Percentiles rank a stretch among this genome's conserved stretches.
Conservation (phyloP, 1,140 invertebrate genomes). For the Drosophila tani region DNA sequence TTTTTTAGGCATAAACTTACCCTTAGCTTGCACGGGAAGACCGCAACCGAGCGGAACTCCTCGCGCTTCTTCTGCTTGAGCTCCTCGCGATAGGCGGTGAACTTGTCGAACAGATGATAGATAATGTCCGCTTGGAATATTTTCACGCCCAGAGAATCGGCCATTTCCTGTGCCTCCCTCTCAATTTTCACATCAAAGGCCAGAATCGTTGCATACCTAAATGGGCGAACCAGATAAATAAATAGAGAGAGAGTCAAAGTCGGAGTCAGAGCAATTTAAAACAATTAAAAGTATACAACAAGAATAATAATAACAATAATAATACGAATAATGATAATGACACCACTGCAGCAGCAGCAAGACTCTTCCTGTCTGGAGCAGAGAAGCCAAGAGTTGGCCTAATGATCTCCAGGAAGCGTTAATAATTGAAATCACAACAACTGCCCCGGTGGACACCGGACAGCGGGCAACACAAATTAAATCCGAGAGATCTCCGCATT, state of each 20-base stretch:
- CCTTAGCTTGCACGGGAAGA: slow-evolving; percentile 99
- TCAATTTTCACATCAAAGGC: slow-evolving; percentile 99
- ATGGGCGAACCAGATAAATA: slow-evolving; percentile 19
- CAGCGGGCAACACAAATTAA: slow-evolving; percentile 19
- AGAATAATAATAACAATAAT: slow-evolving; percentile 61
- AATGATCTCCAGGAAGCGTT: slow-evolving; percentile 76
- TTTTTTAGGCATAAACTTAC: slow-evolving; percentile 85
- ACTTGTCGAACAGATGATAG: slow-evolving; percentile 99
- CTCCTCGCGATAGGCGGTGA: slow-evolving; percentile 97
- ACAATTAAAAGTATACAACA: slow-evolving; percentile 65
- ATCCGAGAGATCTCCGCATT: slow-evolving; percentile 9
- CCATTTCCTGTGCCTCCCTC: slow-evolving; percentile 98
- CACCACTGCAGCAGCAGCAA: slow-evolving; percentile 36
- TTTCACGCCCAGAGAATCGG: slow-evolving; percentile 96
- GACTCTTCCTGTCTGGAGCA: slow-evolving; percentile 41
- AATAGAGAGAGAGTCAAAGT: not conserved
- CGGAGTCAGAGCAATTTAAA: slow-evolving; percentile 35
- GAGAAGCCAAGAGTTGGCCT: slow-evolving; percentile 34
- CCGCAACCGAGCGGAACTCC: slow-evolving; percentile 97
- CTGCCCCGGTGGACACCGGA: slow-evolving; percentile 4
- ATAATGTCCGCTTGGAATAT: slow-evolving; percentile 99
- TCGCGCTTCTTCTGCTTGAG: slow-evolving; percentile 96
- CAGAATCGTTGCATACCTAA: slow-evolving; percentile 97
- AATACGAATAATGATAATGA: slow-evolving; percentile 58
- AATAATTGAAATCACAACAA: slow-evolving; percentile 72